Evolutionary conservation across 2,797 vertebrate species (phyloP).

Genomic region (Sternarchorhynchus goeldii): DNA sequence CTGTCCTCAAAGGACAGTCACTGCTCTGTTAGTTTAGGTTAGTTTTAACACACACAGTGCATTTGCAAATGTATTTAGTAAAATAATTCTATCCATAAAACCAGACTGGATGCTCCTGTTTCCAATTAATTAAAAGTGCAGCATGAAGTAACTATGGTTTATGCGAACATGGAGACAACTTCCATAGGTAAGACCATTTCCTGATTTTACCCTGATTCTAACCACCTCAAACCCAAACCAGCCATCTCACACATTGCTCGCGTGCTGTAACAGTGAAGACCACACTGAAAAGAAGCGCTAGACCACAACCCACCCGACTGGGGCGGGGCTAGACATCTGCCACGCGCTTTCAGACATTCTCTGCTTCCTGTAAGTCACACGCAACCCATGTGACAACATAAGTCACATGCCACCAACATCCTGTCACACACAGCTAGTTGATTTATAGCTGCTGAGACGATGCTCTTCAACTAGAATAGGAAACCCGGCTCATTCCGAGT

Average conservation of each 20-base stretch:
- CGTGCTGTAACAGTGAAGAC: background rate
- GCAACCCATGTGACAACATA: slow-evolving; percentile 46
- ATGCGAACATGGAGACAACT: too few species aligned
- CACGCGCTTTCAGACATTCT: background rate
- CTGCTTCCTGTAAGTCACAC: slow-evolving; percentile 56
- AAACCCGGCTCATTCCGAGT: background rate
- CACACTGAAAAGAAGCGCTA: background rate
- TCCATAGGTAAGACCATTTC: too few species aligned
- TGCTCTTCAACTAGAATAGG: background rate
- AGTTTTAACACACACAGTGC: too few species aligned
- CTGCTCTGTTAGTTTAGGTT: background rate
- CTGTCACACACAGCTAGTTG: slow-evolving; percentile 27
- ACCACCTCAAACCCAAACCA: too few species aligned
- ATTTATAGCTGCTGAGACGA: background rate
- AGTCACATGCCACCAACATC: slow-evolving; percentile 51
- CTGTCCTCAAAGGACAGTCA: background rate
- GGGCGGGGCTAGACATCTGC: too few species aligned
- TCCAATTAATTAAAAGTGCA: too few species aligned
- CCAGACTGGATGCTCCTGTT: too few species aligned
- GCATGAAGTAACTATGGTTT: too few species aligned
- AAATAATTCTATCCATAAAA: too few species aligned
- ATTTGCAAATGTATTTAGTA: too few species aligned
- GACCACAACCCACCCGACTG: slow-evolving; percentile 54
- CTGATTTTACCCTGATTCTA: too few species aligned
- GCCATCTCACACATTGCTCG: too few species aligned